These are phyloP conservation scores for Apis cerana DNA, from an alignment of 1,140 invertebrate genomes.

Conservation along the genomic window DNA sequence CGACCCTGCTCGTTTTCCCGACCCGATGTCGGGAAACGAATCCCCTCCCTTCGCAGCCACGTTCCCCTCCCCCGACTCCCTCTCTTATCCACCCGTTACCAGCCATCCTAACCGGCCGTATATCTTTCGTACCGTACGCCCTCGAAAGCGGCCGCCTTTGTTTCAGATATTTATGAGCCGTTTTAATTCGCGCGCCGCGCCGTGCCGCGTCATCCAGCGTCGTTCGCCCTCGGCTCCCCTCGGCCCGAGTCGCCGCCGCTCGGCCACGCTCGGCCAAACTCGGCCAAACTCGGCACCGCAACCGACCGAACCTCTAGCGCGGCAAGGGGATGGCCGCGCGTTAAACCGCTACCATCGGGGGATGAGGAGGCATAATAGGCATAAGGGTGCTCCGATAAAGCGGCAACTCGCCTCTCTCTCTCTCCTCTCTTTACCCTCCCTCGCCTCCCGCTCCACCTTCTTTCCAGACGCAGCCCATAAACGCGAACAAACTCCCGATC, in stretches of 20 bases:
- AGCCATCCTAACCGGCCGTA: constrained; percentile 73
- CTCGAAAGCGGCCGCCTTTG: constrained; percentile 80
- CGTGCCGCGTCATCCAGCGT: constrained; percentile 59
- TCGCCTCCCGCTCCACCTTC: constrained; percentile 17
- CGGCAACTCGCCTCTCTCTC: constrained; percentile 39
- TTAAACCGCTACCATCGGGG: constrained; percentile 47
- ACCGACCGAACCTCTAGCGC: constrained; percentile 34
- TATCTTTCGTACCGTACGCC: constrained; percentile 79
- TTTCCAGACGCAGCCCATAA: constrained; percentile 70
- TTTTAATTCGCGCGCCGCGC: constrained; percentile 80
- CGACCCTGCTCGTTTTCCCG: constrained; percentile 42
- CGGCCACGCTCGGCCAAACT: neutral
- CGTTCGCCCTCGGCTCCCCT: neutral
- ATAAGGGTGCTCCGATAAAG: constrained; percentile 79
- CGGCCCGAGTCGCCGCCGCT: constrained; percentile 21
- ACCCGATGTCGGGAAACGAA: constrained; percentile 33
- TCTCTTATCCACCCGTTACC: constrained; percentile 62
- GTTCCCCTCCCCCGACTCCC: constrained; percentile 11
- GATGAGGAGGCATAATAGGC: constrained; percentile 73
- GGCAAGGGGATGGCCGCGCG: constrained; percentile 38
- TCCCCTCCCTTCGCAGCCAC: constrained; percentile 35
- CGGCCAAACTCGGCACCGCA: neutral
- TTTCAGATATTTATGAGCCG: constrained; percentile 82
- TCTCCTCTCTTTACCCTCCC: constrained; percentile 3
- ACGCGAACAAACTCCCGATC: constrained; percentile 74